Evolutionary conservation across 2,113 vertebrate genomes (phyloP).

Genomic region (Anas platyrhynchos): DNA sequence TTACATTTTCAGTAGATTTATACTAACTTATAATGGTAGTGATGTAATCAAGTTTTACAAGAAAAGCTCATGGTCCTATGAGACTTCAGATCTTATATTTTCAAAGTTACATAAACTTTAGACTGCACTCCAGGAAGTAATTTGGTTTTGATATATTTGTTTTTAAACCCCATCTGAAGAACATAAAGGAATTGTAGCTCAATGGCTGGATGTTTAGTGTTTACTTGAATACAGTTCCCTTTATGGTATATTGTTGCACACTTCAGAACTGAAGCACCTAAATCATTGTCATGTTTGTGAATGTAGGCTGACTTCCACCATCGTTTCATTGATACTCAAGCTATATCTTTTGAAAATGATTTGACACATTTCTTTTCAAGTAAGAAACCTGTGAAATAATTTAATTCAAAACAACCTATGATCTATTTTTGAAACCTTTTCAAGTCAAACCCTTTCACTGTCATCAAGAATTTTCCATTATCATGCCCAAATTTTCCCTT

Average conservation of each 20-base stretch:
- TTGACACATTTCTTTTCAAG: slow-evolving; percentile 3
- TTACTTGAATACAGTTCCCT: neutral
- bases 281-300: neutral
- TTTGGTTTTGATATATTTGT: neutral
- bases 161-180: neutral
- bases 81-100: neutral
- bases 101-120: neutral
- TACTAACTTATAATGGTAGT: neutral
- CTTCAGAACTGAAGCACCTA: neutral
- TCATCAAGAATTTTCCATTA: neutral
- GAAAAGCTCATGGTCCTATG: neutral
- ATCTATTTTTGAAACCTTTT: neutral
- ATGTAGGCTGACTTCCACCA: neutral
- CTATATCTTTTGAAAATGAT: neutral
- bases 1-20: neutral
- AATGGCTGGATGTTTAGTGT: neutral
- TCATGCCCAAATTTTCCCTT: neutral
- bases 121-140: neutral
- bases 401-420: neutral
- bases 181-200: neutral
- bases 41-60: neutral
- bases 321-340: neutral
- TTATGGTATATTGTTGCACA: neutral
- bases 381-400: neutral
- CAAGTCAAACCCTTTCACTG: neutral